These are phyloP conservation scores for Gonatopus flavifemur DNA, from an alignment of 1,140 invertebrate species.

Conservation along the genomic window DNA sequence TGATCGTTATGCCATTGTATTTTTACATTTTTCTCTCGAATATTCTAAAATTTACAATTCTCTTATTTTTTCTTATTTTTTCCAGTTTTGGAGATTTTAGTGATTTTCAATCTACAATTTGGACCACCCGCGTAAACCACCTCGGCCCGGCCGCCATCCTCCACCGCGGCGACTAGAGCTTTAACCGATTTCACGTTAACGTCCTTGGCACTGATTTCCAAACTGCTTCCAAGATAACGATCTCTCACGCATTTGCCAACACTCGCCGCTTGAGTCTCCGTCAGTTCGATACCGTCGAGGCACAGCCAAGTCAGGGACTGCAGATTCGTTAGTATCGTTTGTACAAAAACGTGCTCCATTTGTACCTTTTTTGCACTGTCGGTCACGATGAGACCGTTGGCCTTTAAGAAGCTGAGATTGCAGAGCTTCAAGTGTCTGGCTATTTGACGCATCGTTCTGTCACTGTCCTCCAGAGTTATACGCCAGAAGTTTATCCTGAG, in stretches of 20 bases:
- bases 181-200: conserved; percentile 50
- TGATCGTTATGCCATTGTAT: too few relatives aligned
- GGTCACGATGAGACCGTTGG: conserved; percentile 46
- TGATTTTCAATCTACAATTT: conserved; percentile 42
- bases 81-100: conserved; percentile 39
- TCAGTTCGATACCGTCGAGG: conserved; percentile 49
- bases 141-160: conserved; percentile 52
- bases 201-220: conserved; percentile 55
- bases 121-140: conserved; percentile 52
- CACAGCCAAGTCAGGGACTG: conserved; percentile 54
- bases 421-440: conserved; percentile 50
- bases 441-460: conserved; percentile 50
- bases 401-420: conserved; percentile 48
- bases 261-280: conserved; percentile 44
- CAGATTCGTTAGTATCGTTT: conserved; percentile 49
- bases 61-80: conserved; percentile 39
- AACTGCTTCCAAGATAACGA: conserved; percentile 43
- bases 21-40: not conserved
- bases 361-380: conserved; percentile 45
- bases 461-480: conserved; percentile 51
- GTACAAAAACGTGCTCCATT: conserved; percentile 53
- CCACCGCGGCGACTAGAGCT: conserved; percentile 47
- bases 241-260: conserved; percentile 55
- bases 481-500: conserved; percentile 55
- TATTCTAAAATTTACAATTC: not conserved